phyloP scores from a whole-genome alignment of 2,888 invertebrate genomes.

The Pheosia gnoma region DNA sequence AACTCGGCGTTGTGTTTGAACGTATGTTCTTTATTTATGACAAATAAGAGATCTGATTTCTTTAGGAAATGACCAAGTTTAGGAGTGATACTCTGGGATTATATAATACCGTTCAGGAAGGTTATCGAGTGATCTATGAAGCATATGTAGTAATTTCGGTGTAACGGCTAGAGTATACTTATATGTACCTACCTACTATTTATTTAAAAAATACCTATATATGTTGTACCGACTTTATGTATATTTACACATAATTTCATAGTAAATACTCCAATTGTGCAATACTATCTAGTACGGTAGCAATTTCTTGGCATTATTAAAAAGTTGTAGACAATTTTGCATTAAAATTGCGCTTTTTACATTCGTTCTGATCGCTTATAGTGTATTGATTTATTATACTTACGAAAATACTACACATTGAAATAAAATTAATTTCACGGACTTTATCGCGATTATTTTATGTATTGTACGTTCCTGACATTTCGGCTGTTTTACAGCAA shows the following conservation, averaged over 20 bases:
- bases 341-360: too few relatives aligned
- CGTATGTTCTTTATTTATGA: background rate
- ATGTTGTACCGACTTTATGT: background rate
- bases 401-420: too few relatives aligned
- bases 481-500: too few relatives aligned
- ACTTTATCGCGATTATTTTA: too few relatives aligned
- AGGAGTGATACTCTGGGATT: conserved; percentile 35
- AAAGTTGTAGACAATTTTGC: background rate
- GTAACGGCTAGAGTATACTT: conserved; percentile 29
- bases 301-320: background rate
- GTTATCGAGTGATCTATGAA: conserved; percentile 27
- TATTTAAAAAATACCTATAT: conserved; percentile 1
- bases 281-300: conserved; percentile 5
- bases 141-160: conserved; percentile 21
- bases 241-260: background rate
- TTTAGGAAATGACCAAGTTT: conserved; percentile 36
- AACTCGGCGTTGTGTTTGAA: background rate
- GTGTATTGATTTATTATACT: too few relatives aligned
- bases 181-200: conserved; percentile 14
- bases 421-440: too few relatives aligned
- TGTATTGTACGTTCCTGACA: too few relatives aligned
- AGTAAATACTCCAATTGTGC: conserved; percentile 17
- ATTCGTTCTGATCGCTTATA: too few relatives aligned
- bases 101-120: conserved; percentile 15
- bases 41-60: conserved; percentile 42